Evolutionary conservation across 2,113 vertebrate genomes (phyloP).

Genomic region (Delphinapterus leucas): DNA sequence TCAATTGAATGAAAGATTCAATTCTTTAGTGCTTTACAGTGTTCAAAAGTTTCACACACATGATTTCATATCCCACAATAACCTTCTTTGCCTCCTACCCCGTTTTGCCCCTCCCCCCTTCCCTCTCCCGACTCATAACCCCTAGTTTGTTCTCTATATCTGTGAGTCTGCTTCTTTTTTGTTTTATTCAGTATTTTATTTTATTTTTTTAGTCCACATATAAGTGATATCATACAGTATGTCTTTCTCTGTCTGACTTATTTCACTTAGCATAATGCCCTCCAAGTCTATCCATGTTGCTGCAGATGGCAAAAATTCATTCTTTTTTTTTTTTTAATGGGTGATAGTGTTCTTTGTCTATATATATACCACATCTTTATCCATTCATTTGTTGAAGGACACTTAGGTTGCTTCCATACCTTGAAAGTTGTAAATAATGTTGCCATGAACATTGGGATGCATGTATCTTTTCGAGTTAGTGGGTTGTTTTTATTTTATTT

Average conservation of each 20-base stretch:
- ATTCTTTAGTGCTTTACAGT: neutral
- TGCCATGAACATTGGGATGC: neutral
- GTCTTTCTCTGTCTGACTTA: neutral
- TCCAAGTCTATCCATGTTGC: too few species aligned
- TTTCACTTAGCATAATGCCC: neutral
- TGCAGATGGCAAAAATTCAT: too few species aligned
- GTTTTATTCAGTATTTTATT: neutral
- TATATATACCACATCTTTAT: neutral
- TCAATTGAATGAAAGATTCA: too few species aligned
- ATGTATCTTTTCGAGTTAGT: neutral
- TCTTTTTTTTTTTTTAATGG: neutral
- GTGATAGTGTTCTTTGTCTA: neutral
- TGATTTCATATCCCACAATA: neutral
- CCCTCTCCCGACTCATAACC: neutral
- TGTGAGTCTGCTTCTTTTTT: neutral
- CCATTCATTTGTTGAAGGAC: neutral
- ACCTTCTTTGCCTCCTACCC: neutral
- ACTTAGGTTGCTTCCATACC: neutral
- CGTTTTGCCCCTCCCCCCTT: neutral
- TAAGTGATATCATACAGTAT: neutral
- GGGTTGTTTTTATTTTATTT: neutral
- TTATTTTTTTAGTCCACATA: neutral
- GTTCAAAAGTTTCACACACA: neutral
- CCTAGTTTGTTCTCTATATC: neutral
- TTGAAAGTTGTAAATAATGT: neutral